phyloP scores from a whole-genome alignment of 37 sponge, comb jelly and placozoan species.

The Cliona cf. orientalis region DNA sequence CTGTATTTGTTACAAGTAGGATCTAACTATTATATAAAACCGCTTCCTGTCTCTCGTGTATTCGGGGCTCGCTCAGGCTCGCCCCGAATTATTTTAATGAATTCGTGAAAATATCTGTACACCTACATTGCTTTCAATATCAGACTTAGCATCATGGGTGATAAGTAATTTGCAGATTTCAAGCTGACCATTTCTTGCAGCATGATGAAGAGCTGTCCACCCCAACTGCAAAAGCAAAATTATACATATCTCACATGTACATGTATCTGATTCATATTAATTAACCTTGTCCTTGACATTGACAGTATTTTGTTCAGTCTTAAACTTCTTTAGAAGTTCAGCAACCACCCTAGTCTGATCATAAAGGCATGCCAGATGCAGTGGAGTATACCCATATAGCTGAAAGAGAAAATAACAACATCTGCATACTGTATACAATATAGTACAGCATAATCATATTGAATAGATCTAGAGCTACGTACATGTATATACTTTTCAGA shows the following conservation, averaged over 20 bases:
- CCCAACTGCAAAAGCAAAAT: conserved; percentile 46
- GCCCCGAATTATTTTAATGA: no score
- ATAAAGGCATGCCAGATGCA: conserved; percentile 72
- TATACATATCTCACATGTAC: background rate
- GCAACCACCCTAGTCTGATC: conserved; percentile 45
- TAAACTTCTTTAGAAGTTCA: conserved; percentile 32
- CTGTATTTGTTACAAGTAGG: no score
- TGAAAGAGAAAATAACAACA: conserved; percentile 3
- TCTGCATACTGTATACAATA: background rate
- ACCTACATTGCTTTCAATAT: conserved; percentile 43
- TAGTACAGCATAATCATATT: background rate
- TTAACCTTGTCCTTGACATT: conserved; percentile 48
- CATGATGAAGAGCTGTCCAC: conserved; percentile 77
- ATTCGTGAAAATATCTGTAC: background rate
- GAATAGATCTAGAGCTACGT: background rate
- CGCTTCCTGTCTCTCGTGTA: no score
- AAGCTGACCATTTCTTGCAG: conserved; percentile 64
- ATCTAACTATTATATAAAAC: no score
- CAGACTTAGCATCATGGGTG: conserved; percentile 6
- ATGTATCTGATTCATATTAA: background rate
- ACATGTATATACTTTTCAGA: background rate
- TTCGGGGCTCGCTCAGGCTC: no score
- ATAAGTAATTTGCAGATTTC: conserved; percentile 60
- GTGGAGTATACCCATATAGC: conserved; percentile 58
- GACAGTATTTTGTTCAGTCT: background rate